A percentile compares a stretch with the other conserved stretches of the same genome.
Conservation (phyloP, 2,888 invertebrate genomes). For the Actias luna region DNA sequence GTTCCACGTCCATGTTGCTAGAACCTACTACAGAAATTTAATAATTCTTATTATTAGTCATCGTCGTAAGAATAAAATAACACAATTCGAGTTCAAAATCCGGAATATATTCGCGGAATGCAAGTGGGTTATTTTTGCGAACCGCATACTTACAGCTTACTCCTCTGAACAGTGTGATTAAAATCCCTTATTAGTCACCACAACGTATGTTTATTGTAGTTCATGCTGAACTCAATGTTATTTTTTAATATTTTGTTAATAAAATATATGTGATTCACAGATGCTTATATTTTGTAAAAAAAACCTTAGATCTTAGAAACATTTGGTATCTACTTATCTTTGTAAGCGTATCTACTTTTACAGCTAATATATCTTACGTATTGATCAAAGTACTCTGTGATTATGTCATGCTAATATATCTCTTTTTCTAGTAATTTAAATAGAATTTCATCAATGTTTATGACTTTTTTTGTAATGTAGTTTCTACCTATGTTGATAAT, state of each 20-base stretch:
- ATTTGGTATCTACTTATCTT: too few relatives aligned
- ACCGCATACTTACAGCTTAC: constrained; percentile 37
- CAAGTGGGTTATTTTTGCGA: constrained; percentile 61
- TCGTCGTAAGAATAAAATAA: constrained; percentile 18
- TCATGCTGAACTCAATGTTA: neutral
- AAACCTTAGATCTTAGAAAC: too few relatives aligned
- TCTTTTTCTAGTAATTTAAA: too few relatives aligned
- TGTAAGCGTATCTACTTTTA: too few relatives aligned
- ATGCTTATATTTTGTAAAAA: neutral
- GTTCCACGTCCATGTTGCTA: neutral
- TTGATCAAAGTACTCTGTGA: too few relatives aligned
- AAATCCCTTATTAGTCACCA: constrained; percentile 60
- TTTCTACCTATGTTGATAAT: too few relatives aligned
- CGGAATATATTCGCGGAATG: constrained; percentile 62
- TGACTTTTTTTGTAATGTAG: too few relatives aligned
- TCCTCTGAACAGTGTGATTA: constrained; percentile 42
- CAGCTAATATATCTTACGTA: too few relatives aligned
- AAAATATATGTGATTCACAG: neutral
- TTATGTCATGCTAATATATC: too few relatives aligned
- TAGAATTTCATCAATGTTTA: too few relatives aligned
- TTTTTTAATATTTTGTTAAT: neutral
- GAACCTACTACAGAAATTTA: neutral
- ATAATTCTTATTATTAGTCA: constrained; percentile 14
- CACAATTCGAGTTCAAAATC: constrained; percentile 48
- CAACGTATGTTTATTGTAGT: constrained; percentile 3